phyloP scores from a whole-genome alignment of 2,797 vertebrate genomes.

The Phaenicophaeus curvirostris region DNA sequence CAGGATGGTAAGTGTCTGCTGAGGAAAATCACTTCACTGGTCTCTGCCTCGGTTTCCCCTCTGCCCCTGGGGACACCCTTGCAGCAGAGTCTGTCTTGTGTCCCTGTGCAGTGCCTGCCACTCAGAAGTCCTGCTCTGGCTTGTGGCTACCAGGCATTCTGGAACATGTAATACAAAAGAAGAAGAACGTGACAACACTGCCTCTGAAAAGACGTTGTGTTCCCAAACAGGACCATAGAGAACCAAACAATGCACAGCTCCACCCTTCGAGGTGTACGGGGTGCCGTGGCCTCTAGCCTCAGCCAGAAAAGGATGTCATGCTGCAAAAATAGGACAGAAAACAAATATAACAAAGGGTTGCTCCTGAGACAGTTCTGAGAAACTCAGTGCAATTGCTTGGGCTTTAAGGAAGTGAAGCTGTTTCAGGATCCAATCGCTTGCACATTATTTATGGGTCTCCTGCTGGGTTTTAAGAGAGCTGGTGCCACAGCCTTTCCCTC shows the following conservation, averaged over 20 bases:
- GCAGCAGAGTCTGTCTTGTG: not conserved
- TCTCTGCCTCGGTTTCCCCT: not conserved
- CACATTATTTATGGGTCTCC: not conserved
- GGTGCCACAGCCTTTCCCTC: not conserved
- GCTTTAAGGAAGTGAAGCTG: not conserved
- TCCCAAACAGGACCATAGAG: not conserved
- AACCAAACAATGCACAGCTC: not conserved
- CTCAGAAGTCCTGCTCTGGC: not conserved
- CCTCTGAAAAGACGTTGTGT: not conserved
- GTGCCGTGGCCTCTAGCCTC: not conserved
- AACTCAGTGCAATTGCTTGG: not conserved
- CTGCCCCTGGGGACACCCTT: not conserved
- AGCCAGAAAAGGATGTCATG: not conserved
- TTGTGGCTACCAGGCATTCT: not conserved
- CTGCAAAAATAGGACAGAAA: not conserved
- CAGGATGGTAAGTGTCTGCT: rapidly evolving
- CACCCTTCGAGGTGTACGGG: not conserved
- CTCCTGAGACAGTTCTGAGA: not conserved
- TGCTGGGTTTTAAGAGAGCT: not conserved
- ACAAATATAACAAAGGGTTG: not conserved
- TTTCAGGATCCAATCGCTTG: conserved; percentile 1
- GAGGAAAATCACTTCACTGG: not conserved
- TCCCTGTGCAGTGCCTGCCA: not conserved
- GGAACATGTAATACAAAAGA: not conserved
- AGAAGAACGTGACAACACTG: not conserved